A percentile compares a stretch with the other conserved stretches of the same genome.
Conservation (phyloP, 53 echinoderm and acorn worm genomes). For the Paelopatides confundens region DNA sequence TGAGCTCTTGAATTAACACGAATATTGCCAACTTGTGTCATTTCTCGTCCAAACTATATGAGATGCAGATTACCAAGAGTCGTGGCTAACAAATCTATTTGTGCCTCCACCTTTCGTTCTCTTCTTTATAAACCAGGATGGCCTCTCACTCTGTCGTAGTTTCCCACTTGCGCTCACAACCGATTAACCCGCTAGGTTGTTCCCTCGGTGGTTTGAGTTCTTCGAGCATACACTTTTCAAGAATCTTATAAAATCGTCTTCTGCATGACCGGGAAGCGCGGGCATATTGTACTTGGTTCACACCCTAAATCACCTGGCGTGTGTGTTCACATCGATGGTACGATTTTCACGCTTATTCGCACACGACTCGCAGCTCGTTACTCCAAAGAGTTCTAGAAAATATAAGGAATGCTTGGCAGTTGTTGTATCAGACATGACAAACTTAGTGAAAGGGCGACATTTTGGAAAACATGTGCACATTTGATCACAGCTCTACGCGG, state of each 20-base stretch:
- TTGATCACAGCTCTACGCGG: too few species aligned
- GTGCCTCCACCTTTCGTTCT: background rate
- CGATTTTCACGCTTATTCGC: slow-evolving; percentile 41
- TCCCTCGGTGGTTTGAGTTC: background rate
- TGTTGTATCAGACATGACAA: background rate
- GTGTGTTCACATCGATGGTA: slow-evolving; percentile 29
- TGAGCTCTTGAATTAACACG: slow-evolving; percentile 21
- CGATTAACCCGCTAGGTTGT: slow-evolving; percentile 39
- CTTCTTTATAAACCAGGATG: background rate
- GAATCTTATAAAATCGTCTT: slow-evolving; percentile 22
- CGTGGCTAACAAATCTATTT: slow-evolving; percentile 40
- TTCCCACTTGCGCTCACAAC: slow-evolving; percentile 29
- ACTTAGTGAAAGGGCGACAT: background rate
- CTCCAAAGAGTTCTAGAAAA: background rate
- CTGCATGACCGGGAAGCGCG: slow-evolving; percentile 35
- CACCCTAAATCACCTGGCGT: slow-evolving; percentile 47
- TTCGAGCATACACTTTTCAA: slow-evolving; percentile 24
- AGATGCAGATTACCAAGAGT: slow-evolving; percentile 3
- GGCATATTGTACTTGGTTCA: slow-evolving; percentile 35
- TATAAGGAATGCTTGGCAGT: background rate
- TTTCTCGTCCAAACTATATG: background rate
- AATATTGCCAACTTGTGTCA: slow-evolving; percentile 14
- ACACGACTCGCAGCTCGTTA: slow-evolving; percentile 10
- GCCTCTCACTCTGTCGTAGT: slow-evolving; percentile 17
- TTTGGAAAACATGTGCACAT: background rate